These are phyloP conservation scores for Botia almorhae DNA, from an alignment of 2,797 vertebrate species.

Conservation along the genomic window DNA sequence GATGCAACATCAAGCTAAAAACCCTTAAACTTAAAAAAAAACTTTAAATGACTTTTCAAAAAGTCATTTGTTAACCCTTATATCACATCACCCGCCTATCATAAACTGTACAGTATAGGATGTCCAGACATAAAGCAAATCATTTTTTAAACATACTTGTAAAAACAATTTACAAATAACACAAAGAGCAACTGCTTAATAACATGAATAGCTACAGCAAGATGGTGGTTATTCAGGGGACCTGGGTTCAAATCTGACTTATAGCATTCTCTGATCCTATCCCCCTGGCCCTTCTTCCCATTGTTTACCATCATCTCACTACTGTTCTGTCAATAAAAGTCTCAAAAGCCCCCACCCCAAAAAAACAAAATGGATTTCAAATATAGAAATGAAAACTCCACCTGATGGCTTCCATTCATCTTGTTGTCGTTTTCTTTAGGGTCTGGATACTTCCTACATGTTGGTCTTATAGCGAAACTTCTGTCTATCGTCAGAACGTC, in stretches of 20 bases:
- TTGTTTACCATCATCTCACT: too few relatives aligned
- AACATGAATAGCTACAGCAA: neutral
- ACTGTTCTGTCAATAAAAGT: neutral
- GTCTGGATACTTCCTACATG: constrained; percentile 54
- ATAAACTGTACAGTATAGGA: neutral
- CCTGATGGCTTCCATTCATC: constrained; percentile 73
- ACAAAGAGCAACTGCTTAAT: neutral
- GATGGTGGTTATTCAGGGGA: neutral
- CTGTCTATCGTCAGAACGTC: constrained; percentile 38
- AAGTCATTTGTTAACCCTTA: too few relatives aligned
- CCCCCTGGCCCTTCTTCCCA: neutral
- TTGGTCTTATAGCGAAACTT: constrained; percentile 33
- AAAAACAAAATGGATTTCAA: neutral
- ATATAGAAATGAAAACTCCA: constrained; percentile 57
- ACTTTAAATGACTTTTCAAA: too few relatives aligned
- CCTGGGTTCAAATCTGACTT: neutral
- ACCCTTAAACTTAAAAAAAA: too few relatives aligned
- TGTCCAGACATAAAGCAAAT: neutral
- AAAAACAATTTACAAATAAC: neutral
- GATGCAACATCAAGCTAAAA: too few relatives aligned
- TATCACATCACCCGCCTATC: too few relatives aligned
- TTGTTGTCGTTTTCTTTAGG: constrained; percentile 35
- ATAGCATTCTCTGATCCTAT: neutral
- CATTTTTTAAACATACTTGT: neutral
- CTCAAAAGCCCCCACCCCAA: neutral